Base-by-base conservation (phyloP, 2,797 vertebrate species). In the Muraenolepis orangiensis region DNA sequence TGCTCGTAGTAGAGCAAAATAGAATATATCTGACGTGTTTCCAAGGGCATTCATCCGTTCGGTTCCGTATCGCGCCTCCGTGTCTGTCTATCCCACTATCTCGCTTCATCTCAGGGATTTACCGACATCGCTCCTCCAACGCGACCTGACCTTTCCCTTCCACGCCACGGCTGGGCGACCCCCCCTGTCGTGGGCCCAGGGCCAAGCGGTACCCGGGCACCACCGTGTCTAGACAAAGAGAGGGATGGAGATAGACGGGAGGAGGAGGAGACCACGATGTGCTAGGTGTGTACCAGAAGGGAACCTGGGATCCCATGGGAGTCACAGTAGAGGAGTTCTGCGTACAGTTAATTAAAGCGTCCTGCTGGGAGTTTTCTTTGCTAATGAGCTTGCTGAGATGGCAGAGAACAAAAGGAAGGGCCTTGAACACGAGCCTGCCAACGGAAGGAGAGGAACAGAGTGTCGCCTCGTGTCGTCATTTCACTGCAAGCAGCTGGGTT, bases 261-360 rank as follows among this genome's bases (percentile, higher is more conserved):
- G 57, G 23, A 26, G 57, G 5, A 2, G 57, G 57, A 13, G 1
- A 18, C n/a, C n/a, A n/a, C n/a, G 29, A 34, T 82, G 71, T 84
- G 85, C 83, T 76, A 79, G 32, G 80, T 86, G 80, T 86, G 74
- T 76, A 81, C 86, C 89, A 91, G 89, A 91, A 90, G 86, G 90
- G 88, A 82, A 81, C 84, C 82, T 75, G 2, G 4, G 74, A 81
- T 86, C 90, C 90, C 90, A 70, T 0, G 61, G 88, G 89, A 82
- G 74, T 10, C 71, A 23, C 2, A 61, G 18, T 2, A 64, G n/a
- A 26, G 86, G 83, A 88, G 84, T 87, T 85, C 32, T 4, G 3
- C 32, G 38, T 73, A 38, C 69, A 79, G 82, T 81, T 89, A 90
- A 91, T 92, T 82, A 88, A 77, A 74, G n/a, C 18, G 23, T 23